Conservation (phyloP, 1,140 invertebrate species). For the Portunus trituberculatus region DNA sequence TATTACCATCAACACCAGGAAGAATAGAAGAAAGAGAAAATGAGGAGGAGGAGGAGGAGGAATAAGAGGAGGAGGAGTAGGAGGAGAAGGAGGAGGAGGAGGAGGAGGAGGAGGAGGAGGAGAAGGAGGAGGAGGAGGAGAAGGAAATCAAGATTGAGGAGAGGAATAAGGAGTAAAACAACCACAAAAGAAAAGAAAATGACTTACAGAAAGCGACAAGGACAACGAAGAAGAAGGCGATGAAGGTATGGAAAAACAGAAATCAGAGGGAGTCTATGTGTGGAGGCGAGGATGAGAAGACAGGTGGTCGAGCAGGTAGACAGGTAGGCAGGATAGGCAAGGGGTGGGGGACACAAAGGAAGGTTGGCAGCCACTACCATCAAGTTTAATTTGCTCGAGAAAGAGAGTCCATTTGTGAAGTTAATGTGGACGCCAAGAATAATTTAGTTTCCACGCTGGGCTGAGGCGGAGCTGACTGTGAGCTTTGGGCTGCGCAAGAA, state of each 20-base stretch:
- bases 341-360: background rate
- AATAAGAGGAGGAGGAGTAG: background rate
- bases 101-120: background rate
- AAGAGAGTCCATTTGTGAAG: slow-evolving; percentile 22
- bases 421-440: slow-evolving; percentile 12
- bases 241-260: background rate
- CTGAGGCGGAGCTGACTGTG: background rate
- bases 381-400: slow-evolving; percentile 4
- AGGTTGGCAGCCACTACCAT: background rate
- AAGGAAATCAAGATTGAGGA: background rate
- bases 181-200: no score
- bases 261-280: background rate
- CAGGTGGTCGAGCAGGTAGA: no score
- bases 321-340: background rate
- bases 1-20: background rate
- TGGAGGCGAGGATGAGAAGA: background rate
- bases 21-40: no score
- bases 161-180: no score
- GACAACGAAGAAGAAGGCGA: no score
- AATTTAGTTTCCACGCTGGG: background rate
- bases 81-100: background rate
- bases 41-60: background rate
- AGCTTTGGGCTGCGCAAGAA: background rate
- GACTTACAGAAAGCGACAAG: no score
- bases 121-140: background rate